A percentile compares a stretch with the other conserved stretches of the same genome.
Conservation (phyloP, 2,113 vertebrate genomes). For the Sprattus sprattus region DNA sequence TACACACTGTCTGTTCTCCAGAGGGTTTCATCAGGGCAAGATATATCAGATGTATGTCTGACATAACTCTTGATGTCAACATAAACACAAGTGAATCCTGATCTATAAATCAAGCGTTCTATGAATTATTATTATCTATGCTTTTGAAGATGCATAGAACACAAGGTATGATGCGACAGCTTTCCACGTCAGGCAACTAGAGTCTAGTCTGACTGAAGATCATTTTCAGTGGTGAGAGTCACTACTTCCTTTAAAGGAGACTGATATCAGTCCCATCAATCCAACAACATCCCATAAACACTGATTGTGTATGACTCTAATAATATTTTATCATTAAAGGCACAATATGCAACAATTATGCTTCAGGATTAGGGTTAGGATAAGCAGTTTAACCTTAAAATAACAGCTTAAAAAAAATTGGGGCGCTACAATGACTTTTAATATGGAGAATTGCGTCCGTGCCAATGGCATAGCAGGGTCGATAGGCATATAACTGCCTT, state of each 20-base stretch:
- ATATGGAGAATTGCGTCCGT: too few species aligned
- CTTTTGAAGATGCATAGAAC: background rate
- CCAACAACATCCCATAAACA: background rate
- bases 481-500: too few species aligned
- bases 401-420: too few species aligned
- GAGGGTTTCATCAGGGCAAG: background rate
- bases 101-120: background rate
- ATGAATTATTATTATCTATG: background rate
- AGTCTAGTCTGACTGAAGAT: background rate
- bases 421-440: too few species aligned
- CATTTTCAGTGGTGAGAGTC: background rate
- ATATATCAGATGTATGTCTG: background rate
- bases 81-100: background rate
- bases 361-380: too few species aligned
- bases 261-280: background rate
- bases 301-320: background rate
- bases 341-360: too few species aligned
- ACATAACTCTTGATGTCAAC: background rate
- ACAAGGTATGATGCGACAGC: background rate
- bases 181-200: background rate
- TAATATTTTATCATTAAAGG: too few species aligned
- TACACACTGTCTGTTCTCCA: background rate
- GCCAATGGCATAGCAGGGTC: too few species aligned
- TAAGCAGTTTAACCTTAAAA: too few species aligned
- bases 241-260: background rate